phyloP scores from a whole-genome alignment of 2,113 vertebrate genomes.

The Sardina pilchardus region DNA sequence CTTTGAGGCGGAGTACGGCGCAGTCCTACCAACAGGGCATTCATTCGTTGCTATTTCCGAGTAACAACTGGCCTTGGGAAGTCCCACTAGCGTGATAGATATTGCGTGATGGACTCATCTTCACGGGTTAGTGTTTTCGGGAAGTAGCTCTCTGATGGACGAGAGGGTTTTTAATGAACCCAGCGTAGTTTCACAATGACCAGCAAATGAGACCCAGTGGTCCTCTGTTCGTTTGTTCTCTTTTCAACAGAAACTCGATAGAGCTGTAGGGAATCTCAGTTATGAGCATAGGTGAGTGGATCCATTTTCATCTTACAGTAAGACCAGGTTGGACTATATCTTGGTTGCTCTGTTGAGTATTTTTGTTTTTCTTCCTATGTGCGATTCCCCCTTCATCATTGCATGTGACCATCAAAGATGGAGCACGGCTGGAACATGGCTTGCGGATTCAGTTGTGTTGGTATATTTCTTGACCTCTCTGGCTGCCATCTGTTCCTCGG shows the following conservation, averaged over 20 bases:
- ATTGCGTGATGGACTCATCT: not conserved
- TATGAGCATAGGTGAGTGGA: not conserved
- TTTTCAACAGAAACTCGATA: too few relatives aligned
- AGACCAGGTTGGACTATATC: not conserved
- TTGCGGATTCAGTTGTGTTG: not conserved
- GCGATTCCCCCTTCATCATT: not conserved
- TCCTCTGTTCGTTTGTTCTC: too few relatives aligned
- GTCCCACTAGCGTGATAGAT: not conserved
- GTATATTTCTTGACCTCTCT: not conserved
- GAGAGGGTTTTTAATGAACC: not conserved
- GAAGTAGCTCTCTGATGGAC: not conserved
- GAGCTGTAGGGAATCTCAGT: not conserved
- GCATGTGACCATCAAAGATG: not conserved
- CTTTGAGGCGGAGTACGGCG: not conserved
- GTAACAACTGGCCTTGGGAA: not conserved
- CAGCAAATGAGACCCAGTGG: too few relatives aligned
- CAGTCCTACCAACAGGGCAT: not conserved
- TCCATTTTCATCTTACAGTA: not conserved
- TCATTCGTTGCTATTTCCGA: not conserved
- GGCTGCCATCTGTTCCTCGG: not conserved
- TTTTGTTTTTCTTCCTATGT: not conserved
- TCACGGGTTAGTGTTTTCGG: not conserved
- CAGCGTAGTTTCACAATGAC: not conserved
- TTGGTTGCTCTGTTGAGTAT: not conserved
- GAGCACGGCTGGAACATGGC: not conserved